phyloP scores from a whole-genome alignment of 2,888 invertebrate genomes.

The Digitonthophagus gazella region DNA sequence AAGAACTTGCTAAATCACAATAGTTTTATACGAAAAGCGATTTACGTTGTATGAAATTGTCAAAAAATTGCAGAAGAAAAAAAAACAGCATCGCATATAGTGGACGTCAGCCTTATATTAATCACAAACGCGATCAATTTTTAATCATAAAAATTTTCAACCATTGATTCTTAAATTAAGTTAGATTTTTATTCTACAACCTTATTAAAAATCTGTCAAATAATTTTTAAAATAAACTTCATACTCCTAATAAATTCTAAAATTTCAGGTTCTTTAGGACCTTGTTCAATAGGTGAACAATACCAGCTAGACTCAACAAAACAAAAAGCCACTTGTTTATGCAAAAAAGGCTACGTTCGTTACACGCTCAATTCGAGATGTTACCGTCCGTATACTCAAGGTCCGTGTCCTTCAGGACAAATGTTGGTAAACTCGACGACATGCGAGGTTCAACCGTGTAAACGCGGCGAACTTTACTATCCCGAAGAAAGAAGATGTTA shows the following conservation, averaged over 20 bases:
- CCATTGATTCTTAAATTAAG: no score
- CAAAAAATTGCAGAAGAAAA: no score
- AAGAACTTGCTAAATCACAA: no score
- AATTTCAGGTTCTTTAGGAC: slow-evolving; percentile 66
- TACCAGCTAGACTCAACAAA: slow-evolving; percentile 57
- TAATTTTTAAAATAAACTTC: not conserved
- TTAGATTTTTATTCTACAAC: no score
- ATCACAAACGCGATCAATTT: no score
- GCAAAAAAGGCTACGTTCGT: slow-evolving; percentile 66
- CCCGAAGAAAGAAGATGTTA: slow-evolving; percentile 73
- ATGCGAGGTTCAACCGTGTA: slow-evolving; percentile 71
- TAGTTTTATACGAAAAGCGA: no score
- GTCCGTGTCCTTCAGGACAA: slow-evolving; percentile 69
- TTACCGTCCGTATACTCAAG: slow-evolving; percentile 75
- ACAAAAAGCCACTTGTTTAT: slow-evolving; percentile 62
- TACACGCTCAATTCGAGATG: slow-evolving; percentile 63
- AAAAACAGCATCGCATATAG: no score
- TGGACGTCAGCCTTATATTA: no score
- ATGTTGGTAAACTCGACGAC: slow-evolving; percentile 68
- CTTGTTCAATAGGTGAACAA: slow-evolving; percentile 72
- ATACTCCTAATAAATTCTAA: slow-evolving; percentile 16
- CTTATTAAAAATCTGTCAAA: not conserved
- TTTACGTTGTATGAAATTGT: no score
- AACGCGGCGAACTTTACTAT: slow-evolving; percentile 72
- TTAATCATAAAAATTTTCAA: no score